These are phyloP conservation scores for Harpegnathos saltator DNA, from an alignment of 1,140 invertebrate genomes.

Conservation along the genomic window DNA sequence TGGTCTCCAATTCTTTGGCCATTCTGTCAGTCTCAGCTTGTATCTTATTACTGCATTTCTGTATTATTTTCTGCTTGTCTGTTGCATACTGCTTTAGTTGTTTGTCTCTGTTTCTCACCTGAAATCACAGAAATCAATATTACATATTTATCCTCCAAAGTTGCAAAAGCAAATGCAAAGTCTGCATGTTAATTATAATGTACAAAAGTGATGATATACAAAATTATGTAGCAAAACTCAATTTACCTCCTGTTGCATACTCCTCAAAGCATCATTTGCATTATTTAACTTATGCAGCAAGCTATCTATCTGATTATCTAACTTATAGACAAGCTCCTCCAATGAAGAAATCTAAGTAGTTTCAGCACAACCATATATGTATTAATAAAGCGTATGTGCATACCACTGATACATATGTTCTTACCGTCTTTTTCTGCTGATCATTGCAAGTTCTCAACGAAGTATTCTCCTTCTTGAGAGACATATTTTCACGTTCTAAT, in stretches of 20 bases:
- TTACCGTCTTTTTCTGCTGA: conserved; percentile 87
- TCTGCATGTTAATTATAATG: background rate
- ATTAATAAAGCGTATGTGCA: background rate
- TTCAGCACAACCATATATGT: background rate
- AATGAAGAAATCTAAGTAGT: conserved; percentile 81
- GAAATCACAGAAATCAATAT: conserved; percentile 1
- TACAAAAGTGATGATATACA: conserved; percentile 3
- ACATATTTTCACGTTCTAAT: conserved; percentile 89
- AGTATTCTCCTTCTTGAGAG: conserved; percentile 88
- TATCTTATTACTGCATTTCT: conserved; percentile 90
- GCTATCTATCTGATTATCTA: conserved; percentile 82
- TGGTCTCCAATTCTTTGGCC: conserved; percentile 88
- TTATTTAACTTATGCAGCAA: conserved; percentile 83
- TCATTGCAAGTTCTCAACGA: conserved; percentile 88
- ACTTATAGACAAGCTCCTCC: conserved; percentile 83
- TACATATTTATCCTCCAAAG: background rate
- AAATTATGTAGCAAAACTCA: background rate
- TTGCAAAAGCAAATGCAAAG: no score
- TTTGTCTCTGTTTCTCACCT: conserved; percentile 89
- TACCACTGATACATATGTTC: conserved; percentile 33
- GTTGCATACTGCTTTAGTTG: conserved; percentile 89
- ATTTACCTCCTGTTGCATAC: conserved; percentile 83
- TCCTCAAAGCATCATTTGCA: conserved; percentile 83
- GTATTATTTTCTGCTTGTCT: conserved; percentile 91
- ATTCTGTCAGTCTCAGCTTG: conserved; percentile 90